phyloP scores from a whole-genome alignment of 2,888 invertebrate genomes.

The Chydorus sphaericus region DNA sequence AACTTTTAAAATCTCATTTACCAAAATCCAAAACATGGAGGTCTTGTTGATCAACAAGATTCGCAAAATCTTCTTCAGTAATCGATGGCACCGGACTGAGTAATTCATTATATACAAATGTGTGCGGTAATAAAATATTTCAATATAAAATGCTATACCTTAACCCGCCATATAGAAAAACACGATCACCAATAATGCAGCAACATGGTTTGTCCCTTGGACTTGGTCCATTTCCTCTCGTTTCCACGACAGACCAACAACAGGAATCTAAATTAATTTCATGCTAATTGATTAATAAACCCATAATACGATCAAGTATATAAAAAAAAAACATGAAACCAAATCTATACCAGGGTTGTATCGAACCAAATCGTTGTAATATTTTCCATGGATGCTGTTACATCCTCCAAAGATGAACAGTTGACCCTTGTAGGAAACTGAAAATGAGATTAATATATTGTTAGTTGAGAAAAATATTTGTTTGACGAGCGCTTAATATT shows the following conservation, averaged over 20 bases:
- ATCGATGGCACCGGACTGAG: conserved; percentile 20
- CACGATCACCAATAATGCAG: conserved; percentile 50
- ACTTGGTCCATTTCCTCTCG: conserved; percentile 44
- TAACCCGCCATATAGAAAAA: conserved; percentile 81
- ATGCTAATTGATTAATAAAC: no score
- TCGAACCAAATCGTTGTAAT: conserved; percentile 69
- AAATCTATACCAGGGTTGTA: conserved; percentile 36
- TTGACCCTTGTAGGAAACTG: conserved; percentile 58
- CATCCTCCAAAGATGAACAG: conserved; percentile 86
- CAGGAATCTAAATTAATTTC: conserved; percentile 36
- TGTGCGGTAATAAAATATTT: no score
- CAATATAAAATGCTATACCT: no score
- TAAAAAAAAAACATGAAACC: conserved; percentile 19
- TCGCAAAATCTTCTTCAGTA: conserved; percentile 73
- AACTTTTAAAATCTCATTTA: no score
- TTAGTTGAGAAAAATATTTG: neutral
- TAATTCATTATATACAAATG: neutral
- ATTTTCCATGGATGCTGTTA: conserved; percentile 61
- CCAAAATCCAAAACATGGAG: conserved; percentile 63
- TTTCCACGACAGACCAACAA: conserved; percentile 42
- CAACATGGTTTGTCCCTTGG: conserved; percentile 63
- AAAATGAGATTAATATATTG: conserved; percentile 5
- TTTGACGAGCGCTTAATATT: conserved; percentile 34
- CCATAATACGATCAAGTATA: no score
- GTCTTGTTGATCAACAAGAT: no score